A percentile compares a stretch with the other conserved stretches of the same genome.
Evolutionary conservation across 2,888 invertebrate species (phyloP).

Genomic region (Linyphia triangularis): DNA sequence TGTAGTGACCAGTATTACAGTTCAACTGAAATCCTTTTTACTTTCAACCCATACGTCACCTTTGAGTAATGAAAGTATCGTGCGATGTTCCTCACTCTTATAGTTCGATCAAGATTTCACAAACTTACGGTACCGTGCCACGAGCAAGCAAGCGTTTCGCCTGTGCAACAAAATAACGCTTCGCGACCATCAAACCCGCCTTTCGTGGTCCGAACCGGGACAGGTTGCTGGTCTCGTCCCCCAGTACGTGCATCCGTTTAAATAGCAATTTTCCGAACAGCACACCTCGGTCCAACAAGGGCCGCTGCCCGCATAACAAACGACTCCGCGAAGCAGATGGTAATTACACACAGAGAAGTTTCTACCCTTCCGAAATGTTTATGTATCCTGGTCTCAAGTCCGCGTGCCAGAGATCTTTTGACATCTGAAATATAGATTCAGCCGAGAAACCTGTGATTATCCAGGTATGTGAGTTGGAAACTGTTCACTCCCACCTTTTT

Average conservation of each 20-base stretch:
- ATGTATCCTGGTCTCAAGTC: constrained; percentile 45
- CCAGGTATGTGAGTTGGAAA: constrained; percentile 69
- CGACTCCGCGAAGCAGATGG: constrained; percentile 12
- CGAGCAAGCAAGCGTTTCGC: no score
- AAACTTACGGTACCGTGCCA: no score
- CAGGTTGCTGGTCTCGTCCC: no score
- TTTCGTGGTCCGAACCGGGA: no score
- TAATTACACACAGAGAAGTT: constrained; percentile 72
- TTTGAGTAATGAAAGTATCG: no score
- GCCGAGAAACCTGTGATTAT: constrained; percentile 65
- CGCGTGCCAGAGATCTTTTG: constrained; percentile 50
- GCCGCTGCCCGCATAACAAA: constrained; percentile 68
- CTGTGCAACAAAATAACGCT: no score
- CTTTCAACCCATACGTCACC: no score
- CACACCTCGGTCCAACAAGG: neutral
- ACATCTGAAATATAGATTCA: constrained; percentile 74
- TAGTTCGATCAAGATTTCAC: no score
- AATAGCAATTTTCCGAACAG: constrained; percentile 17
- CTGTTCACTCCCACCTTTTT: constrained; percentile 68
- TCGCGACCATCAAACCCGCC: neutral
- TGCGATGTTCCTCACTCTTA: no score
- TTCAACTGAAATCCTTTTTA: no score
- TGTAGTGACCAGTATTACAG: no score
- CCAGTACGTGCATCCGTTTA: neutral
- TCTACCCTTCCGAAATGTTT: constrained; percentile 39